Conservation (phyloP, 2,888 invertebrate species). For the Ditula angustiorana region DNA sequence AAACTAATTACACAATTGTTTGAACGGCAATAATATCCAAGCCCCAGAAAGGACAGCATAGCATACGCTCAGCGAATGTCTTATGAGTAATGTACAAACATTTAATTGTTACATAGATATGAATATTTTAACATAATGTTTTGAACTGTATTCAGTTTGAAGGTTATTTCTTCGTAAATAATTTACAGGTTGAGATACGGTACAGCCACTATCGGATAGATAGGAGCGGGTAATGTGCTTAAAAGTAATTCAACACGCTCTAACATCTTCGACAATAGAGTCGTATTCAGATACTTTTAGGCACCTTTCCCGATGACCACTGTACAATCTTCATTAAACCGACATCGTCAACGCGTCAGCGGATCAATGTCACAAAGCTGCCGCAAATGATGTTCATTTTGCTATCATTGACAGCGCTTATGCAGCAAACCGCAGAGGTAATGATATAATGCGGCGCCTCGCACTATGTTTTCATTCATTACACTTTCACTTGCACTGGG, state of each 20-base stretch:
- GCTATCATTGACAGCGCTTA: constrained; percentile 39
- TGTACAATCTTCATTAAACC: constrained; percentile 18
- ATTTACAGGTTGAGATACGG: not conserved
- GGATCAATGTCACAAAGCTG: not conserved
- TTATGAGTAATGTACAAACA: constrained; percentile 33
- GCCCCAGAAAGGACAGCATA: constrained; percentile 20
- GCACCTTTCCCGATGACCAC: no score
- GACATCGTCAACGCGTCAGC: not conserved
- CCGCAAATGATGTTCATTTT: constrained; percentile 40
- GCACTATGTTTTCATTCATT: constrained; percentile 57
- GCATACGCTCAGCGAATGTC: constrained; percentile 13
- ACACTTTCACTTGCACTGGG: constrained; percentile 46
- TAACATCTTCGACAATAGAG: no score
- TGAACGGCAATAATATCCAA: constrained; percentile 11
- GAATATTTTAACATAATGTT: constrained; percentile 26
- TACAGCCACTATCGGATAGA: no score
- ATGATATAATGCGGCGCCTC: constrained; percentile 39
- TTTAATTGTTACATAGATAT: constrained; percentile 10
- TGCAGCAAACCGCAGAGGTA: constrained; percentile 24
- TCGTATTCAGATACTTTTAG: no score
- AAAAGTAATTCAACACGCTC: no score
- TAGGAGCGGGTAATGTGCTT: no score
- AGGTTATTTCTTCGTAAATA: constrained; percentile 6
- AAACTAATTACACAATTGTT: not conserved
- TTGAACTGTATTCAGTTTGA: constrained; percentile 13